Evolutionary conservation across 92 coral and sea anemone genomes (phyloP).

Genomic region (Hydrozoanthus gracilis): DNA sequence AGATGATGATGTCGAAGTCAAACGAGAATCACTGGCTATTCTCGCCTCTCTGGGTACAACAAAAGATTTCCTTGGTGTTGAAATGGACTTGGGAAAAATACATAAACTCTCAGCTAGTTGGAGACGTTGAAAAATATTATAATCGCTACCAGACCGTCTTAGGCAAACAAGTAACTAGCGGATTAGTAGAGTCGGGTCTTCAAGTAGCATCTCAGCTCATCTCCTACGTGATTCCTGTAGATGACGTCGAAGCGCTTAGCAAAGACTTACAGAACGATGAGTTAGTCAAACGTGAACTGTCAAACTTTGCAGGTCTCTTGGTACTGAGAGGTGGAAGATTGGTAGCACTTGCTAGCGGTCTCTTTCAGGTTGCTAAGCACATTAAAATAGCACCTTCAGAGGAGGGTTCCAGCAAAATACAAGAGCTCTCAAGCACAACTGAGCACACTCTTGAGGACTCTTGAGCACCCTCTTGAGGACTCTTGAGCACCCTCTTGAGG

Average conservation of each 20-base stretch:
- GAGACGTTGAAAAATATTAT: slow-evolving; percentile 46
- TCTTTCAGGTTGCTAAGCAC: slow-evolving; percentile 65
- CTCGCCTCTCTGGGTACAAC: slow-evolving; percentile 55
- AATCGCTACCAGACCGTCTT: slow-evolving; percentile 55
- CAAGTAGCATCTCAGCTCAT: slow-evolving; percentile 51
- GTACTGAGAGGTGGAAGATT: slow-evolving; percentile 63
- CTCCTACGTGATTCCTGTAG: slow-evolving; percentile 65
- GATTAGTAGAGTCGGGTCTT: slow-evolving; percentile 58
- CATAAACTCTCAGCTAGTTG: slow-evolving; percentile 45
- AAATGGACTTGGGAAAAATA: slow-evolving; percentile 54
- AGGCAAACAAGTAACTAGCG: slow-evolving; percentile 57
- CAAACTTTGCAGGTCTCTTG: slow-evolving; percentile 61
- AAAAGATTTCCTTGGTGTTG: slow-evolving; percentile 48
- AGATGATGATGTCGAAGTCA: slow-evolving; percentile 59
- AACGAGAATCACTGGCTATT: slow-evolving; percentile 60
- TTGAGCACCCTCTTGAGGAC: slow-evolving; percentile 25
- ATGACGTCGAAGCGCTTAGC: slow-evolving; percentile 55
- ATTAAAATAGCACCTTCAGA: slow-evolving; percentile 46
- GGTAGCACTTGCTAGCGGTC: slow-evolving; percentile 69
- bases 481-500: slow-evolving; percentile 20
- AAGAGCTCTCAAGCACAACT: slow-evolving; percentile 57
- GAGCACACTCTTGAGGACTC: slow-evolving; percentile 53
- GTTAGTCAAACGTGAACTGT: slow-evolving; percentile 63
- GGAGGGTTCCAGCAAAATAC: slow-evolving; percentile 23
- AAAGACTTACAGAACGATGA: slow-evolving; percentile 61